Base-by-base conservation (phyloP, 2,797 vertebrate genomes). In the Spondyliosoma cantharus region DNA sequence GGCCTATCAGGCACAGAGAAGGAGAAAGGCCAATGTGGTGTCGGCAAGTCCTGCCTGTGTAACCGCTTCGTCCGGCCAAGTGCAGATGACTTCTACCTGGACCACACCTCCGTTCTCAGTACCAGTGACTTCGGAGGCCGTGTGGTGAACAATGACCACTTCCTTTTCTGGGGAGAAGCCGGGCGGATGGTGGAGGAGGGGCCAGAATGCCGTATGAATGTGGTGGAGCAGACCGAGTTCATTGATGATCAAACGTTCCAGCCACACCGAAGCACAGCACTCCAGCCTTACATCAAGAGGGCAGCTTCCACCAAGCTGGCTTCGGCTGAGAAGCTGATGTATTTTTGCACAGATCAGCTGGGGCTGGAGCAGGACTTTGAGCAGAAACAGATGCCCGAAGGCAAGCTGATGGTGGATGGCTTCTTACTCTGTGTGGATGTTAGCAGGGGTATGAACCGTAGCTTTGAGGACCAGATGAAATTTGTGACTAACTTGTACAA, bases 361-460 rank as follows among this genome's bases (percentile, higher is more conserved):
- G 98, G 98, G 0, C 89, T 99, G 89, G 98, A 99, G 85, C 98
- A 99, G 94, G 98, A 99, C 96, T 99, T 99, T 91, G 98, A 99
- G 86, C 98, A 99, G 91, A 99, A 99, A 83, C 98, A 99, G 90
- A 99, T 99, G 98, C 97, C 97, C 0, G 98, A 99, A 56, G 98
- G 98, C 59, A 99, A 99, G 87, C 93, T 99, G 27, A 93, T 96
- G 76, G 93, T 98, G 12, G 98, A 99, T 22, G 98, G 98, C 43
- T 99, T 96, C 77, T 93, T 99, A 24, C 96, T 99, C 0, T 97
- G 96, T 74, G 92, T 99, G 2, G 98, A 99, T 52, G 98, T 99
- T 13, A 99, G 97, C 92, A 91, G 98, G 81, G 98, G 97, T 7
- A 99, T 99, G 98, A 99, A 99, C 87, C 94, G 98, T 62, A 99